Evolutionary conservation across 2,888 invertebrate genomes (phyloP), one percentile per base, ranked within the genome.

Genomic region (Eupithecia subfuscata): DNA sequence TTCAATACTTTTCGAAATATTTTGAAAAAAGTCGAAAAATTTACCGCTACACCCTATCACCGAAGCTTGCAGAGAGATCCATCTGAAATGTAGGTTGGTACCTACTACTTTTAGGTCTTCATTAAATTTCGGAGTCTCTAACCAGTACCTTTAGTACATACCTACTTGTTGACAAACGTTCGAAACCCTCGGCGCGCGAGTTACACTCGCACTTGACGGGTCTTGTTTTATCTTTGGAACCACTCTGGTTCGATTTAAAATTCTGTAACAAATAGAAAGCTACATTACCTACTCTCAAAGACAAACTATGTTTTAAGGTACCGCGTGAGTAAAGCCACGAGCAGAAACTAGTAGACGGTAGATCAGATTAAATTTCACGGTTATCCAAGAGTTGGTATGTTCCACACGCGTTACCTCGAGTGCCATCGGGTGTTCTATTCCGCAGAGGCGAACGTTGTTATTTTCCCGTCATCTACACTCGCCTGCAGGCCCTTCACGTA

Each of bases 401-500:
- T 70, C 37, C 25, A 65, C 11, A 25, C 22, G 12, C 69, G 52
- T 67, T 60, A 43, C 64, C 68, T 70, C 30, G 71, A 64, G 60
- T 52, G 60, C 76, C 74, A 76, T 74, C 63, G 75, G 75, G 78
- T 74, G 78, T 79, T 80, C 64, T 80, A 71, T 86, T 83, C 77
- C 84, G 82, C 84, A 83, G 81, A 81, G 78, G 67, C 48, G 67
- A 80, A 82, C 81, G 81, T 82, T 83, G 82, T 84, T 85, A 84
- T 84, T 82, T 83, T 80, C 76, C 73, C 78, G 79, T 82, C 81
- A 74, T 73, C 81, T 81, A 83, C 81, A 84, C 76, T 75, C 80
- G 56, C 76, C 74, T 77, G 78, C 79, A 69, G 79, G 80, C 75
- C 75, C 80, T 79, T 75, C 77, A 81, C 71, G 78, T 84, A 83